Evolutionary conservation across 2,113 vertebrate species (phyloP).

Genomic region (Zosterops lateralis): DNA sequence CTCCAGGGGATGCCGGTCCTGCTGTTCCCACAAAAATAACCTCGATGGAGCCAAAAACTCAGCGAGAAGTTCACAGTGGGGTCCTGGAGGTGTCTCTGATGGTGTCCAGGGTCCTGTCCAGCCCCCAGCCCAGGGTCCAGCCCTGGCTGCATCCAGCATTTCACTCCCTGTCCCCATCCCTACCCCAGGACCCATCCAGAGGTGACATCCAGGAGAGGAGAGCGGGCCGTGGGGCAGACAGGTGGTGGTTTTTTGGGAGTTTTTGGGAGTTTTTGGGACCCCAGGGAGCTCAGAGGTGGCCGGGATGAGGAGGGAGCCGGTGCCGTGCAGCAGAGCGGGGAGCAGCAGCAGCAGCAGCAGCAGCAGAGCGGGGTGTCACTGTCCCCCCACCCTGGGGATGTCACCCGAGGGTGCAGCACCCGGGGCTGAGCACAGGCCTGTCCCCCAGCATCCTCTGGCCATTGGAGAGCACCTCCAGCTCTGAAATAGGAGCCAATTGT

Average conservation of each 20-base stretch:
- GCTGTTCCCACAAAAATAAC: not conserved
- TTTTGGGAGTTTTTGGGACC: not conserved
- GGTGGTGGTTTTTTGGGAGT: not conserved
- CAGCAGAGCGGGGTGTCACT: not conserved
- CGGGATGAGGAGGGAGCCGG: not conserved
- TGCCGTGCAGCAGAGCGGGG: not conserved
- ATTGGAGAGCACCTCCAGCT: rapidly evolving
- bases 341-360: not conserved
- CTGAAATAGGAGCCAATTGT: not conserved
- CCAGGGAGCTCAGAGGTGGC: not conserved
- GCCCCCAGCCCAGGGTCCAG: not conserved
- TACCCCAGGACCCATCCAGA: rapidly evolving
- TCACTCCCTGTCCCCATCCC: not conserved
- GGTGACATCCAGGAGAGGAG: not conserved
- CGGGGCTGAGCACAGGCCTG: not conserved
- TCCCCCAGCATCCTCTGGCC: not conserved
- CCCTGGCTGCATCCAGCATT: rapidly evolving
- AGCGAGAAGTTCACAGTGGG: not conserved
- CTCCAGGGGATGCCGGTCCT: not conserved
- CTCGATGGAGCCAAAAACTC: not conserved
- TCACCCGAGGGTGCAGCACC: slow-evolving; percentile 15
- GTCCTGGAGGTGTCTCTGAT: not conserved
- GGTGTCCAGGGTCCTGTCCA: not conserved
- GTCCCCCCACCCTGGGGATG: not conserved
- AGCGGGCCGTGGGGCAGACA: not conserved